phyloP scores from a whole-genome alignment of 2,797 vertebrate genomes.

The Gallirallus australis region DNA sequence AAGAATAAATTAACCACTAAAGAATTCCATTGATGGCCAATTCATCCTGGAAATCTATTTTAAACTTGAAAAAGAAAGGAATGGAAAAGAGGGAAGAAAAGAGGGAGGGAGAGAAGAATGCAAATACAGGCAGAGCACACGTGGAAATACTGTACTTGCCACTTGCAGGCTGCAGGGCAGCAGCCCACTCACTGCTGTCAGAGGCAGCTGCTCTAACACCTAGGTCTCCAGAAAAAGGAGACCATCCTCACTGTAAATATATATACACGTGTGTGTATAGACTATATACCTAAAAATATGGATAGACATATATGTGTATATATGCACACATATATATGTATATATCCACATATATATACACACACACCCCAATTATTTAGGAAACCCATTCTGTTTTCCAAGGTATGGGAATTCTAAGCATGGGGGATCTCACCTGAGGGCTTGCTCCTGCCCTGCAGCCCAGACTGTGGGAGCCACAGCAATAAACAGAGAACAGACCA shows the following conservation, averaged over 20 bases:
- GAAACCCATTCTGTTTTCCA: not conserved
- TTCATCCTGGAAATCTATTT: conserved; percentile 71
- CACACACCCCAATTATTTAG: not conserved
- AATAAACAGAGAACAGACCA: not conserved
- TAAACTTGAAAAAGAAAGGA: conserved; percentile 67
- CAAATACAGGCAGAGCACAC: not conserved
- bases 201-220: not conserved
- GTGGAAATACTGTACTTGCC: not conserved
- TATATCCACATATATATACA: too few species aligned
- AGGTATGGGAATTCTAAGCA: not conserved
- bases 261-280: fast-evolving
- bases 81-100: not conserved
- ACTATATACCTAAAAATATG: too few species aligned
- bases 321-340: too few species aligned
- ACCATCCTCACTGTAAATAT: not conserved
- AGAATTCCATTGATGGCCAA: conserved; percentile 71
- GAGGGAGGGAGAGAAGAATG: conserved; percentile 20
- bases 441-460: not conserved
- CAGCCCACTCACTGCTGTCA: not conserved
- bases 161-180: not conserved
- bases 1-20: conserved; percentile 79
- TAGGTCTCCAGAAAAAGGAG: not conserved
- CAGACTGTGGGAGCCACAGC: not conserved
- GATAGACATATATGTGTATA: too few species aligned
- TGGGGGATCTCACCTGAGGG: too few species aligned